These are phyloP conservation scores for Pogonophryne albipinna DNA, from an alignment of 2,797 vertebrate species.

Conservation along the genomic window DNA sequence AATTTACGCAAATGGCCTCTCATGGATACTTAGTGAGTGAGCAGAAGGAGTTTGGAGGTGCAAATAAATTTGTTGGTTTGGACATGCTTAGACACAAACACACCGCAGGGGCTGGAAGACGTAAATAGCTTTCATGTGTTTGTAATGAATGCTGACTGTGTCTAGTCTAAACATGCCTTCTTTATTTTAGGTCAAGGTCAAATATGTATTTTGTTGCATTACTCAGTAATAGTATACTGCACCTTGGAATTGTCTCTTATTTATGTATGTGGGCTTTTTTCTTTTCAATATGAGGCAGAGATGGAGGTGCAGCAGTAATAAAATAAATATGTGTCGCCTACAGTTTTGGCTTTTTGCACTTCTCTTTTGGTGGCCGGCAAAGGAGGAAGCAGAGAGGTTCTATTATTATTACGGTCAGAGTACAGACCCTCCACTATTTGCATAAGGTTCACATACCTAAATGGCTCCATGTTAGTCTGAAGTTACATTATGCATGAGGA, in stretches of 20 bases:
- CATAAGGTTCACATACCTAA: constrained; percentile 26
- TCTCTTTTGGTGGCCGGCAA: constrained; percentile 26
- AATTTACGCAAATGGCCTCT: constrained; percentile 48
- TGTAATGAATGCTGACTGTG: constrained; percentile 25
- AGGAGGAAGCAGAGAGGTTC: constrained; percentile 9
- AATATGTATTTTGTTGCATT: constrained; percentile 25
- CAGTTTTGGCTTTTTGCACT: constrained; percentile 26
- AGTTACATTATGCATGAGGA: constrained; percentile 20
- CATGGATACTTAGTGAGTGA: constrained; percentile 9
- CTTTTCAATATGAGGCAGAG: background rate
- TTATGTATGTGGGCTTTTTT: background rate
- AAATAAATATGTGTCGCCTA: background rate
- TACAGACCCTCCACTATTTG: constrained; percentile 19
- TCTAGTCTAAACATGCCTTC: constrained; percentile 1
- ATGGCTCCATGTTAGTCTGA: background rate
- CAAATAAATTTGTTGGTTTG: constrained; percentile 13
- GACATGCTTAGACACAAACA: background rate
- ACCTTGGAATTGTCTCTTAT: constrained; percentile 17
- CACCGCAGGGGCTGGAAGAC: background rate
- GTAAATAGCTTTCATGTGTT: constrained; percentile 28
- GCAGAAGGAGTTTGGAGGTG: background rate
- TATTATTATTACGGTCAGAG: constrained; percentile 14
- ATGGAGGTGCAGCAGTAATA: background rate
- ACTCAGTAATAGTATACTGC: background rate
- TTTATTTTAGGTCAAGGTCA: constrained; percentile 40